Conservation (phyloP, 2,888 invertebrate species). For the Drosophila borealis region DNA sequence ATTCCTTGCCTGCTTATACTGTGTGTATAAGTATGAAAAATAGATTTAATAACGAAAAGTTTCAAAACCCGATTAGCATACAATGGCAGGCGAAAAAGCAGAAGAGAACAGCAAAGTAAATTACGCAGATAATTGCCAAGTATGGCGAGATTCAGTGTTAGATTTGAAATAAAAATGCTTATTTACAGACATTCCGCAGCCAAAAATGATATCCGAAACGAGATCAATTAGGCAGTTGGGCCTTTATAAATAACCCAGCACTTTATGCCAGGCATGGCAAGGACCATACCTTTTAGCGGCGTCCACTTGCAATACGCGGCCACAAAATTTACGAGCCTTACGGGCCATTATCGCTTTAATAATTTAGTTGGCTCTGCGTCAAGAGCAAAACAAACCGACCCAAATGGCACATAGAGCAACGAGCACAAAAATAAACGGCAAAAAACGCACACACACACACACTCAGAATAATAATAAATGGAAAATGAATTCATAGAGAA, state of each 20-base stretch:
- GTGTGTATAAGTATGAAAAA: constrained; percentile 24
- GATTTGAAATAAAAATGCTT: constrained; percentile 5
- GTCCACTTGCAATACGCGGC: constrained; percentile 34
- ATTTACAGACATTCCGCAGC: constrained; percentile 1
- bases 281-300: constrained; percentile 39
- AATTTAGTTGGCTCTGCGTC: constrained; percentile 60
- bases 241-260: constrained; percentile 39
- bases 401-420: constrained; percentile 14
- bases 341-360: constrained; percentile 73
- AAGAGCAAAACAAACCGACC: constrained; percentile 30
- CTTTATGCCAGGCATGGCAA: constrained; percentile 44
- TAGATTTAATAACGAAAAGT: constrained; percentile 61
- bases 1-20: constrained; percentile 12
- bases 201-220: constrained; percentile 23
- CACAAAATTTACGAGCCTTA: constrained; percentile 66
- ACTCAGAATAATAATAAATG: constrained; percentile 5
- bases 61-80: constrained; percentile 56
- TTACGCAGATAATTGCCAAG: constrained; percentile 29
- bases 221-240: constrained; percentile 45
- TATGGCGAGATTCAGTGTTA: background rate
- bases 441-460: background rate
- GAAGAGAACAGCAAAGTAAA: constrained; percentile 18
- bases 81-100: constrained; percentile 33
- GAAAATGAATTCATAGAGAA: constrained; percentile 30
- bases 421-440: constrained; percentile 13